Evolutionary conservation across 1,140 invertebrate species (phyloP), one percentile per base, ranked within the genome.

Genomic region (Orius laevigatus): DNA sequence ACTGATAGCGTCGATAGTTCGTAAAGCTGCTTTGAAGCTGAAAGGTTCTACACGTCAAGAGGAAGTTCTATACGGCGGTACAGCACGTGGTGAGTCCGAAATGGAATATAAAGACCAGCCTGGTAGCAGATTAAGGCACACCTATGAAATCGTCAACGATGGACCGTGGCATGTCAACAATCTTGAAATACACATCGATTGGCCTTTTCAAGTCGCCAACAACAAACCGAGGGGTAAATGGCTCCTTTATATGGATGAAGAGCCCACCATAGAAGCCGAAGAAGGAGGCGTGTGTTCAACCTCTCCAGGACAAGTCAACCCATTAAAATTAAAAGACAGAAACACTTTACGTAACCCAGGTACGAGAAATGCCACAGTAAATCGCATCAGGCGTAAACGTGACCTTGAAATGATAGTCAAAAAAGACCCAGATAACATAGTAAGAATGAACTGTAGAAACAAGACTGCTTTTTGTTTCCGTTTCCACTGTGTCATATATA

Each of bases 201-300:
- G 91, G 91, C 92, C 92, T 0, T 79, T 81, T 59, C 86, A 93
- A 66, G 77, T 93, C 1, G 78, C 80, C 15, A 86, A 79, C 56
- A 74, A 79, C 11, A 78, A 76, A 55, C 60, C 68, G 10, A 70
- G 79, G 56, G 86, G 85, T 36, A 93, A 94, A 63, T 92, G 90
- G 80, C 66, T 95, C 9, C 67, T 94, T 0, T 95, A 95, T 61
- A 69, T 92, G 36, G 88, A 91, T 64, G 78, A 81, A 51, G 56
- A 71, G 5, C 88, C 89, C 8, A 71, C 70, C 38, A 72, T 87
- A 15, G 78, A 83, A 66, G 67, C 63, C 54, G 63, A 69, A 56
- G 59, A 59, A 49, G 70, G 73, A 46, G 77, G 80, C 1, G 71
- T 78, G 60, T 84, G 80, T 59, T 67, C 63, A 12, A 61, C 76